Conservation (phyloP, 2,797 vertebrate species). For the Acipenser oxyrinchus region DNA sequence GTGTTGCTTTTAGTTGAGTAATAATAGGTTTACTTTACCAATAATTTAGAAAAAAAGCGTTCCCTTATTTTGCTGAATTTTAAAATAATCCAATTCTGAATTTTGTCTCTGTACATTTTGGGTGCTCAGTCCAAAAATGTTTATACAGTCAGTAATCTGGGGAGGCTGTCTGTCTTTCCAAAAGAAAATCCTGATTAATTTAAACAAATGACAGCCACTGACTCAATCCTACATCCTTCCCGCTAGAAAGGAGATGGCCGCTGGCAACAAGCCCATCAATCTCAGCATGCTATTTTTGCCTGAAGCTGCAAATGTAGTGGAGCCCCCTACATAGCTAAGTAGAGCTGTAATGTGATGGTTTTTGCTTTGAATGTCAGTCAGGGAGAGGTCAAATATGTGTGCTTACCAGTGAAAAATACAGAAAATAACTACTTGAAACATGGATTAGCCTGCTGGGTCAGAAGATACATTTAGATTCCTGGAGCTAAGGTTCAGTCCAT, state of each 20-base stretch:
- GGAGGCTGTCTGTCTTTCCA: conserved; percentile 19
- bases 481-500: too few species aligned
- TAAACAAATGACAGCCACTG: conserved; percentile 26
- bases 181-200: conserved; percentile 30
- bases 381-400: neutral
- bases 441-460: neutral
- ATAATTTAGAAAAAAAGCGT: too few species aligned
- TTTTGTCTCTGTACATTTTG: neutral
- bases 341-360: conserved; percentile 1
- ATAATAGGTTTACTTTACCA: too few species aligned
- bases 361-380: neutral
- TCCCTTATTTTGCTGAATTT: too few species aligned
- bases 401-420: too few species aligned
- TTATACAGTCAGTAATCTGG: neutral
- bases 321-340: conserved; percentile 32
- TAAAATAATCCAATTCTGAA: too few species aligned
- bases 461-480: neutral
- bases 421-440: neutral
- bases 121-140: neutral
- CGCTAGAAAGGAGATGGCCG: conserved; percentile 7
- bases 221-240: neutral
- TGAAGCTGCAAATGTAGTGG: conserved; percentile 8
- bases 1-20: too few species aligned
- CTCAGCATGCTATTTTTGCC: conserved; percentile 23
- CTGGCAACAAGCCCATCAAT: conserved; percentile 24